Percentiles rank a stretch among this genome's conserved stretches.
Evolutionary conservation across 1,140 invertebrate genomes (phyloP).

Genomic region (Sinella curviseta): DNA sequence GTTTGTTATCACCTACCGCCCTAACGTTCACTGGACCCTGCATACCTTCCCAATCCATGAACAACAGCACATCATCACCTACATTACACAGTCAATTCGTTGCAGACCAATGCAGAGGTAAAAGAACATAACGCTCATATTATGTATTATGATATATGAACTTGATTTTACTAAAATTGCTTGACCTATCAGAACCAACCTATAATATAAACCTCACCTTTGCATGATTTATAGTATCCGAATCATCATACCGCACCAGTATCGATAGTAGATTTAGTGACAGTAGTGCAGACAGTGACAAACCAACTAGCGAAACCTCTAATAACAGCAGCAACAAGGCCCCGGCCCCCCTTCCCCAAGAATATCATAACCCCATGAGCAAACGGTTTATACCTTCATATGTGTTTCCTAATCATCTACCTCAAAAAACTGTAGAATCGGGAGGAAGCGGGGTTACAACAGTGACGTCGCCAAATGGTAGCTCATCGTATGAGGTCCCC

Average conservation of each 20-base stretch:
- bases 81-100: too few relatives aligned
- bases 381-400: conserved; percentile 5
- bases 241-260: neutral
- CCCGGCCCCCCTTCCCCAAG: neutral
- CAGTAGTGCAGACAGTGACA: neutral
- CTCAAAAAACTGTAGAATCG: too few relatives aligned
- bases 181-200: neutral
- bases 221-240: neutral
- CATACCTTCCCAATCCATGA: neutral
- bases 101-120: too few relatives aligned
- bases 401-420: neutral
- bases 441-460: neutral
- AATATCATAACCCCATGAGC: neutral
- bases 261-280: conserved; percentile 18
- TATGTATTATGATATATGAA: too few relatives aligned
- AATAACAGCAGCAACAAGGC: neutral
- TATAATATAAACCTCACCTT: neutral
- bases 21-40: neutral
- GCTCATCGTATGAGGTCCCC: conserved; percentile 19
- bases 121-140: too few relatives aligned
- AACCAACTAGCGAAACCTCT: neutral
- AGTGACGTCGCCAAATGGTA: neutral
- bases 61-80: conserved; percentile 27
- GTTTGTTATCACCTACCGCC: neutral
- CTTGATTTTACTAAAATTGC: too few relatives aligned